Conservation (phyloP, 2,888 invertebrate genomes). For the Tuta absoluta region DNA sequence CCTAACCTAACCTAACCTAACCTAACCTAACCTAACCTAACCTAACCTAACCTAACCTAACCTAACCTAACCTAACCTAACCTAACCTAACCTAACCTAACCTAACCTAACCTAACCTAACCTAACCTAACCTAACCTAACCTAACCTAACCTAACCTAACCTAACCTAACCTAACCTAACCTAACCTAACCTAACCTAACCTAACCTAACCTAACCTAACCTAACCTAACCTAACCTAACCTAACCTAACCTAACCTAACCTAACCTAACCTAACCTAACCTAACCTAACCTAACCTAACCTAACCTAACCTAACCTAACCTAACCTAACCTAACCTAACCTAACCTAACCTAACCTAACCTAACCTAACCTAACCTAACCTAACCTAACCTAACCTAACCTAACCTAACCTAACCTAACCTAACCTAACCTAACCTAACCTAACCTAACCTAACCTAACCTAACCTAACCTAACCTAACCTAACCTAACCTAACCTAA, state of each 20-base stretch:
- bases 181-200: constrained; percentile 28
- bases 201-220: constrained; percentile 28
- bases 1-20: constrained; percentile 29
- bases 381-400: too few species aligned
- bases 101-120: constrained; percentile 24
- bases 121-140: too few species aligned
- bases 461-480: too few species aligned
- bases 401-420: too few species aligned
- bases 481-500: too few species aligned
- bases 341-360: constrained; percentile 25
- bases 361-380: constrained; percentile 25
- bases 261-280: constrained; percentile 24
- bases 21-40: constrained; percentile 29
- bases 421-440: too few species aligned
- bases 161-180: constrained; percentile 28
- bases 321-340: constrained; percentile 26
- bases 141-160: constrained; percentile 27
- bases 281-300: constrained; percentile 23
- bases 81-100: not conserved
- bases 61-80: constrained; percentile 28
- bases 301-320: constrained; percentile 22
- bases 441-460: too few species aligned
- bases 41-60: constrained; percentile 29
- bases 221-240: constrained; percentile 27
- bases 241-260: constrained; percentile 25